Evolutionary conservation across 92 coral and sea anemone species (phyloP), one percentile per base, ranked within the genome.

Genomic region (Montipora capitata): DNA sequence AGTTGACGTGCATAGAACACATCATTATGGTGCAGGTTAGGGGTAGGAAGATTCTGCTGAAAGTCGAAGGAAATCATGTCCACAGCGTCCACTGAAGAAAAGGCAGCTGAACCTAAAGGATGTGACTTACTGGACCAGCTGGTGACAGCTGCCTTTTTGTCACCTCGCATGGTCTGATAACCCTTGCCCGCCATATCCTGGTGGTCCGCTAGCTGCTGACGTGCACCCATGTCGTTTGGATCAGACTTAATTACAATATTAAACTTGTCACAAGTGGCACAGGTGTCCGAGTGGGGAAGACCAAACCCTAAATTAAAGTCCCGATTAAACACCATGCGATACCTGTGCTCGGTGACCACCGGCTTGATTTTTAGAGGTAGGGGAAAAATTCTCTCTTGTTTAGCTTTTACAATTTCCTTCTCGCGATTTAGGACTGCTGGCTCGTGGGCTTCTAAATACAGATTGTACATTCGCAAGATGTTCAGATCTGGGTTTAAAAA

Each of bases 51-150:
- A 48, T 48, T 48, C 52, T 48, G 52, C 52, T 71, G 82, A 54
- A 74, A 81, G 68, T 82, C 83, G 44, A 81, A 88, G 1, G 84
- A 82, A 2, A 88, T 88, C 88, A 88, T 64, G 58, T 68, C 84
- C 61, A 80, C 79, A 8, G 82, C 76, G 52, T 88, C 91, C 59
- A 40, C 14, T 18, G 63, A 39, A 65, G 44, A 6, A 45, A 39
- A 35, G 45, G 40, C 14, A 56, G 79, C 79, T 0, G 42, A 49
- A 0, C 79, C 79, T 27, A 74, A 3, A 17, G 80, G 20, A 48
- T 2, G 75, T 5, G 35, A 42, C 17, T 52, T 85, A 45, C 10
- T 51, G 65, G 16, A 42, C 68, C 40, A 74, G 57, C 84, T 77
- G 52, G 76, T 58, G 39, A 18, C 72, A 10, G 83, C 89, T 7